Base-by-base conservation (phyloP, 1,140 invertebrate genomes). In the Ladona fulva region DNA sequence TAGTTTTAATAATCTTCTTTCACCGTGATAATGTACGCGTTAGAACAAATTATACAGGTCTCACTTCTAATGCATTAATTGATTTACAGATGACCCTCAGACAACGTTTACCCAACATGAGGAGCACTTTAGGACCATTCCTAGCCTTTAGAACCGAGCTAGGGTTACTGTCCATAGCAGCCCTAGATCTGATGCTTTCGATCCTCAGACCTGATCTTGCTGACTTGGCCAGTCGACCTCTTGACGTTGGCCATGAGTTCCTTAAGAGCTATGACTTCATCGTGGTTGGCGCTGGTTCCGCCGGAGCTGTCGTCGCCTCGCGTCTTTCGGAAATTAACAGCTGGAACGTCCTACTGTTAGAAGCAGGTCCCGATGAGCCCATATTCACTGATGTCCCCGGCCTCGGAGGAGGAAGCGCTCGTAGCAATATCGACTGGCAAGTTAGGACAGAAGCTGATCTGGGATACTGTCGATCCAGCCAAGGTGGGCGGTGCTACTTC, bases 401-500 rank as follows among this genome's bases (percentile, higher is more conserved):
- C 0, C 82, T 95, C 66, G 91, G 91, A 16, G 91, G 92, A 0
- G 94, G 93, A 79, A 89, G 89, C 11, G 93, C 94, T 81, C 87
- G 94, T 5, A 91, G 92, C 0, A 91, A 94, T 12, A 86, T 96
- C 82, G 96, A 98, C 86, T 98, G 96, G 97, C 91, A 95, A 84
- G 97, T 95, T 84, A 91, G 94, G 85, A 97, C 95, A 14, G 91
- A 92, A 12, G 94, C 95, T 0, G 94, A 93, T 77, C 3, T 1
- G 11, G 88, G 90, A 0, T 94, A 94, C 83, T 95, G 93, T 81
- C 87, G 93, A 76, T 93, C 92, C 0, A 94, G 94, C 93, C 89
- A 91, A 44, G 93, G 91, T 0, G 92, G 94, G 83, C 87, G 93
- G 29, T 95, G 94, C 82, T 93, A 94, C 6, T 81, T 79, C 78